Conservation (phyloP, 2,797 vertebrate genomes). For the Amblyraja radiata region DNA sequence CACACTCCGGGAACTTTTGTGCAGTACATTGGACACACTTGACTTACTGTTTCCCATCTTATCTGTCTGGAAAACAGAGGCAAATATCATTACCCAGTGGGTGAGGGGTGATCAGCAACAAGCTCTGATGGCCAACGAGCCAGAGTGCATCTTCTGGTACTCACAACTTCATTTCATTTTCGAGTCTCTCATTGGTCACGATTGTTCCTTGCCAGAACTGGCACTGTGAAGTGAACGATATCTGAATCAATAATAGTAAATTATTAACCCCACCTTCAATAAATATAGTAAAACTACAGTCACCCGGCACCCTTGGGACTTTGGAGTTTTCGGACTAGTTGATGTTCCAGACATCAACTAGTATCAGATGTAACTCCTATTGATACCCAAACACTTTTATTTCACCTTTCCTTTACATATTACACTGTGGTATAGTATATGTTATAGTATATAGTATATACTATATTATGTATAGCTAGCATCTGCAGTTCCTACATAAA, state of each 20-base stretch:
- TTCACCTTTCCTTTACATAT: too few relatives aligned
- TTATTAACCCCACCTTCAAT: not conserved
- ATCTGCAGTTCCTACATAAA: too few relatives aligned
- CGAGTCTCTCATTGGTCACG: slow-evolving; percentile 10
- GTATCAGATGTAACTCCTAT: too few relatives aligned
- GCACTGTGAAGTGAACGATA: not conserved
- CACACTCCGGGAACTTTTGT: not conserved
- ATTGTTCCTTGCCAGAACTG: not conserved
- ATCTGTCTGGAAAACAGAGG: not conserved
- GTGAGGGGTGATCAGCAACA: not conserved
- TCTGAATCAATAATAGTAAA: not conserved
- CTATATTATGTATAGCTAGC: too few relatives aligned
- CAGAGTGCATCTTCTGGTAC: not conserved
- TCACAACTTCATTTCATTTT: slow-evolving; percentile 24
- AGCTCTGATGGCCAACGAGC: not conserved
- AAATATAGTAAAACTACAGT: too few relatives aligned
- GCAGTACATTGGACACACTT: not conserved
- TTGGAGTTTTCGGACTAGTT: too few relatives aligned
- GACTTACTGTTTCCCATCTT: slow-evolving; percentile 35
- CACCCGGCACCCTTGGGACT: too few relatives aligned
- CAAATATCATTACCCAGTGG: not conserved
- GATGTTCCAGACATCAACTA: too few relatives aligned
- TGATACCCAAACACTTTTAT: too few relatives aligned
- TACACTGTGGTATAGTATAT: too few relatives aligned
- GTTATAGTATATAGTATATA: too few relatives aligned